Evolutionary conservation across 2,113 vertebrate genomes (phyloP).

Genomic region (Chlorocebus sabaeus): DNA sequence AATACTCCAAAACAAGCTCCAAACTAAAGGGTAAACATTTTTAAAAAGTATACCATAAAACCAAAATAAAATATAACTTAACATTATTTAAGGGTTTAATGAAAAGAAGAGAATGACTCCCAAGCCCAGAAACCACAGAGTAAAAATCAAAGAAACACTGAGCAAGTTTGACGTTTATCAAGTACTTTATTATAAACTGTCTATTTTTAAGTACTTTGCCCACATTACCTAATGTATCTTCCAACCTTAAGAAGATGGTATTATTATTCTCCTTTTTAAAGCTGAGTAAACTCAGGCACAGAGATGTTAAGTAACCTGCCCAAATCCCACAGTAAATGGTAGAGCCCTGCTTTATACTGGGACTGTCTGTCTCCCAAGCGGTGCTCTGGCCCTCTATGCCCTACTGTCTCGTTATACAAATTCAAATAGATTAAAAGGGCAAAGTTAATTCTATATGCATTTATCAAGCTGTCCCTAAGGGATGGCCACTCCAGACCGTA

Average conservation of each 20-base stretch:
- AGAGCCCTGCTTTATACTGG: neutral
- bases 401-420: neutral
- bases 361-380: neutral
- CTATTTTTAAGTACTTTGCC: neutral
- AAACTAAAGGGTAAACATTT: neutral
- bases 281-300: neutral
- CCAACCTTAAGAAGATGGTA: neutral
- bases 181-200: neutral
- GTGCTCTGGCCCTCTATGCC: neutral
- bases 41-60: neutral
- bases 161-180: no score
- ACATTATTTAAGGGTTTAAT: neutral
- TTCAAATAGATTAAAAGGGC: neutral
- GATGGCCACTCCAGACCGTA: neutral
- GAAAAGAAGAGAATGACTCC: neutral
- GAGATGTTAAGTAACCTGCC: neutral
- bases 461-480: neutral
- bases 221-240: neutral
- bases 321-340: neutral
- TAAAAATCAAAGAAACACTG: neutral
- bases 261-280: neutral
- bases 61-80: neutral
- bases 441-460: neutral
- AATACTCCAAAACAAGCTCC: neutral
- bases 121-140: neutral